Evolutionary conservation across 2,888 invertebrate species (phyloP).

Genomic region (Mesochorus sp.): DNA sequence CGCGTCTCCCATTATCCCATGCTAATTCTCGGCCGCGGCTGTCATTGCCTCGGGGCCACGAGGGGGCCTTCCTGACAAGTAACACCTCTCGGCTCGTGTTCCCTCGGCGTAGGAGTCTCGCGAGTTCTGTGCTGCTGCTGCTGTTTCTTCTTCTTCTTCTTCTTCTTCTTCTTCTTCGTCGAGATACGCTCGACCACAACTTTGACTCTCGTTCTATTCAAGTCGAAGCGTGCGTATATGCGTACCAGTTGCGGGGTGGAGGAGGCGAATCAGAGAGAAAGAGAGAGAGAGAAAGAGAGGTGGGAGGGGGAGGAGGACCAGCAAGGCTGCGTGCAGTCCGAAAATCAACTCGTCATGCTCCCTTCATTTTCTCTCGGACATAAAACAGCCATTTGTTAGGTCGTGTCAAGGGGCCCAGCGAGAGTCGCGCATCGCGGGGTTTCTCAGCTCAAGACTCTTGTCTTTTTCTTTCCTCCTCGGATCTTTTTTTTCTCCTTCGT

Average conservation of each 20-base stretch:
- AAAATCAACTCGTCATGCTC: conserved; percentile 82
- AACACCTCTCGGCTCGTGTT: conserved; percentile 80
- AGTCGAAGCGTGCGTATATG: conserved; percentile 55
- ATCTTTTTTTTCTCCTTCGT: conserved; percentile 59
- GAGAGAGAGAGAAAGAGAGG: conserved; percentile 11
- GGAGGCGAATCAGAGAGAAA: not conserved
- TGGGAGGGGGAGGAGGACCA: conserved; percentile 3
- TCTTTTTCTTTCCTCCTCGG: conserved; percentile 37
- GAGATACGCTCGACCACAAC: conserved; percentile 49
- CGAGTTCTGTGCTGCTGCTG: conserved; percentile 48
- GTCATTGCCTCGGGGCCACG: conserved; percentile 79
- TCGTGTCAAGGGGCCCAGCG: conserved; percentile 75
- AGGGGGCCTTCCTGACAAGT: conserved; percentile 77
- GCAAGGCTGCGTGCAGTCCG: conserved; percentile 71
- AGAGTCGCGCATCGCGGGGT: conserved; percentile 77
- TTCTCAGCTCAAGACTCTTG: conserved; percentile 68
- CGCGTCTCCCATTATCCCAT: conserved; percentile 81
- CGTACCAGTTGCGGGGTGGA: conserved; percentile 20
- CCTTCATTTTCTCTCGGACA: conserved; percentile 81
- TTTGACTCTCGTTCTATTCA: conserved; percentile 44
- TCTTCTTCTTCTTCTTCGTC: conserved; percentile 36
- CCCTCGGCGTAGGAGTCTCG: conserved; percentile 72
- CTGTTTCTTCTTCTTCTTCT: conserved; percentile 47
- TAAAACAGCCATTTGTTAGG: conserved; percentile 82
- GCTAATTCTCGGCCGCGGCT: conserved; percentile 81